These are phyloP conservation scores for Thermophis baileyi DNA, from an alignment of 2,113 vertebrate genomes.

Conservation along the genomic window DNA sequence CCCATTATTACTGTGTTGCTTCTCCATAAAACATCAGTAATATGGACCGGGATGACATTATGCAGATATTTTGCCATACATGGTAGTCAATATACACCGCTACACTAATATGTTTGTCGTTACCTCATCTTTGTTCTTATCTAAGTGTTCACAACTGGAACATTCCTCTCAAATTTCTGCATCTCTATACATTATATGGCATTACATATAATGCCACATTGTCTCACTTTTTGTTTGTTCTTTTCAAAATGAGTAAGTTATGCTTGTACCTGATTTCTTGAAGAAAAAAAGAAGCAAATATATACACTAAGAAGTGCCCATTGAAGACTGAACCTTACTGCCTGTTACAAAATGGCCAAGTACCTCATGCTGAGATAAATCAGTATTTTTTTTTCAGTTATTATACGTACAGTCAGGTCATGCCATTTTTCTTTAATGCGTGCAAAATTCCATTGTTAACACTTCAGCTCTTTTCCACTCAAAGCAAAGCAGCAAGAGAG, in stretches of 20 bases:
- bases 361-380: slow-evolving; percentile 30
- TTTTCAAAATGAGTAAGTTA: neutral
- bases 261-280: neutral
- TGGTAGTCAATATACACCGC: neutral
- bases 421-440: slow-evolving; percentile 37
- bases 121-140: neutral
- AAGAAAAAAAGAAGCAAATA: rapidly evolving
- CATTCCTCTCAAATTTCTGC: neutral
- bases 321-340: neutral
- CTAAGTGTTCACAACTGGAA: neutral
- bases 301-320: neutral
- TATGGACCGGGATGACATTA: neutral
- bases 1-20: neutral
- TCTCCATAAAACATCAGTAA: neutral
- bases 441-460: slow-evolving; percentile 32
- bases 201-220: neutral
- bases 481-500: slow-evolving; percentile 30
- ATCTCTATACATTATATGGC: neutral
- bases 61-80: neutral
- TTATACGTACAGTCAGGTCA: slow-evolving; percentile 14
- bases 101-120: neutral
- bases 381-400: slow-evolving; percentile 40
- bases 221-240: neutral
- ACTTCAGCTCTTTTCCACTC: slow-evolving; percentile 41
- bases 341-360: neutral